Evolutionary conservation across 2,797 vertebrate species (phyloP), one percentile per base, ranked within the genome.

Genomic region (Sebastes goodei): DNA sequence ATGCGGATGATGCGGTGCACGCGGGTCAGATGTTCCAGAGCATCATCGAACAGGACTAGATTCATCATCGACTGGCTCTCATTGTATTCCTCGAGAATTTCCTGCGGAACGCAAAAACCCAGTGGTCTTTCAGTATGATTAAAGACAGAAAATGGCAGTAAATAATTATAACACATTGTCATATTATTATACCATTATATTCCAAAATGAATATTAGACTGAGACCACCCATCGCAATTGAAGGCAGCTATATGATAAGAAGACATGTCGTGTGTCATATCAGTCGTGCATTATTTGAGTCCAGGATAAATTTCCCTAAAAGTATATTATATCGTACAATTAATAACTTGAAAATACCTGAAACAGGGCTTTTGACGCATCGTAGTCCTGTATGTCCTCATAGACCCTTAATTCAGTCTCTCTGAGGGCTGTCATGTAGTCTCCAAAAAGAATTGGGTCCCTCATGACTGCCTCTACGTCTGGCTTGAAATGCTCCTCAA

Each of bases 11-110:
- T 96, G 57, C 97, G 97, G 86, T 99, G 97, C 33, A 99, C 72
- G 0, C 96, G 96, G 23, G 97, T 97, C 77, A 99, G 91, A 90
- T 99, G 98, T 76, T 99, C 99, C 88, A 99, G 92, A 5, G 98
- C 98, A 3, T 99, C 97, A 1, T 99, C 97, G 74, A 99, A 99
- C 53, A 99, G 95, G 21, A 99, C 97, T 65, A 99, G 89, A 56
- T 97, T 97, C 98, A 99, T 98, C 59, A 87, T 95, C 0, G 93
- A 89, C 66, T 96, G 96, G 65, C 23, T 89, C 79, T 99, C 97
- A 2, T 99, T 99, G 93, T 98, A 99, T 79, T 99, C 98, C 33
- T 99, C 97, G 1, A 99, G 93, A 78, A 99, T 97, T 87, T 98
- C 98, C 99, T 99, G 89, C 33, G 89, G 53, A 75, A 30, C 33